Base-by-base conservation (phyloP, 2,888 invertebrate genomes). In the Ormyrus pomaceus region DNA sequence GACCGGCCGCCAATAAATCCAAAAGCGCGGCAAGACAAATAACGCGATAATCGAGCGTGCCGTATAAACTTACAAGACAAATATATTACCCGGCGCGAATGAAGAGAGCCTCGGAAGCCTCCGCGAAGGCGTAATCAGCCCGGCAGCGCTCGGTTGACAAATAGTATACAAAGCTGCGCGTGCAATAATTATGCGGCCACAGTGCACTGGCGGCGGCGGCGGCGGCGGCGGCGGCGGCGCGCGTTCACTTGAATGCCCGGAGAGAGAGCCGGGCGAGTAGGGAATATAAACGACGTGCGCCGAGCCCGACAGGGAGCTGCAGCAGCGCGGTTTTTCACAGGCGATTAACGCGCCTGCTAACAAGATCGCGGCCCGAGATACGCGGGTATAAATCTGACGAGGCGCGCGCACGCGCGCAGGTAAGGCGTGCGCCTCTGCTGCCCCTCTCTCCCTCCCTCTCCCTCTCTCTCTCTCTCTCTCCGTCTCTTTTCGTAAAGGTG, bases 301-400 rank as follows among this genome's bases (percentile, higher is more conserved):
- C 34, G 34, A 34, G 34, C 34, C 34, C 64, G 78, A 6, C 11
- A 45, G 6, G 64, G 8, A 34, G 56, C 34, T 34, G 34, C 34
- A 34, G 34, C 34, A 45, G 19, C 34, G 72, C 62, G 59, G 53
- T 78, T 83, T 85, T 86, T 84, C 83, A 84, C 85, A 85, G 84
- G 70, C 85, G 85, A 86, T 86, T 85, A 86, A 83, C 84, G 84
- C 81, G 83, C 85, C 83, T 85, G 85, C 85, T 86, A 86, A 86
- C 86, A 84, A 83, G 83, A 85, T 82, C 83, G 82, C 83, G 77
- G 70, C 68, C 68, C 73, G 70, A 79, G 82, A 83, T 80, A 80
- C 76, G 45, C 59, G 72, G 51, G 70, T 77, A 85, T 80, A 84
- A 84, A 85, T 84, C 84, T 83, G 80, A 66, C 72, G 34, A 48